Base-by-base conservation (phyloP, 35 echinoderm and acorn worm genomes). In the Hemicentrotus pulcherrimus region DNA sequence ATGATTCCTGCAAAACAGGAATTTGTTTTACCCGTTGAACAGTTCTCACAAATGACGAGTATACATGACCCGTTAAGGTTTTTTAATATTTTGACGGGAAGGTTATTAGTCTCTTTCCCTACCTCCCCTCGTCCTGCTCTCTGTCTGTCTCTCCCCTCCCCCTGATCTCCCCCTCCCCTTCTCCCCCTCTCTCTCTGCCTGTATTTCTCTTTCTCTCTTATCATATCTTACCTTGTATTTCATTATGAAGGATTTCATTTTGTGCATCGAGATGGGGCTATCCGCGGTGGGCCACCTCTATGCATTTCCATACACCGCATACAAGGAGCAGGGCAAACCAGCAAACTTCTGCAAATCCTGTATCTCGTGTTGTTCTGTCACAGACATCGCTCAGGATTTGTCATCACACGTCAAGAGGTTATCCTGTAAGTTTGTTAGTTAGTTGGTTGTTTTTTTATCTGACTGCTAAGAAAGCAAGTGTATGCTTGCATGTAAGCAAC, bases 271-370 rank as follows among this genome's bases (percentile, higher is more conserved):
- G 31, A 94, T 96, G 94, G 88, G 93, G 4, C 31, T 96, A 11
- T 86, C 94, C 10, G 92, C 96, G 22, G 86, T 95, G 22, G 94
- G 94, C 91, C 96, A 96, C 55, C 94, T 96, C 2, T 96, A 96
- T 50, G 96, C 94, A 31, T 96, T 92, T 60, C 94, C 48, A 32
- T 94, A 94, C 87, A 94, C 65, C 55, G 41, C 85, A 91, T 96
- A 95, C 96, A 96, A 94, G 86, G 48, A 88, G 15, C 31, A 2
- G 28, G 86, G 48, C 28, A 47, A 47, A 58, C 96, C 94, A 15
- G 48, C 52, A 32, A 60, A 78, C 41, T 96, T 96, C 94, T 31
- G n/a, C 6, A 12, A 58, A 16, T 94, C 96, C 30, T 96, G 96
- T 46, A 93, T 93, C 48, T 31, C 45, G 5, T 93, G 91, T 93